Evolutionary conservation across 2,888 invertebrate species (phyloP), one percentile per base, ranked within the genome.

Genomic region (Therioaphis trifolii): DNA sequence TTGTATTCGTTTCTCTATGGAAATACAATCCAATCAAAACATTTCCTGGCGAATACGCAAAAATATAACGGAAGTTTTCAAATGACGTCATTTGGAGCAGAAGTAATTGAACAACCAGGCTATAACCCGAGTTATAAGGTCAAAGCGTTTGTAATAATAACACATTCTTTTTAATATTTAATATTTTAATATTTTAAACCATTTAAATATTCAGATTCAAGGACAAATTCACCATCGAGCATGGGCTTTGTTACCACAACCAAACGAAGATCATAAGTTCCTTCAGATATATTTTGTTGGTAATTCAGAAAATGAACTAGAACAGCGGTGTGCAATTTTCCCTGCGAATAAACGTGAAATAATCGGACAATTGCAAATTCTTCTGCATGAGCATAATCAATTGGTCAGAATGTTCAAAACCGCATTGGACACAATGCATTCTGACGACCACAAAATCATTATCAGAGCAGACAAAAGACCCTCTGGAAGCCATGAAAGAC

Each of bases 341-440:
- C 21, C 43, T 40, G 68, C 12, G 68, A 69, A 5, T 46, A 69
- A n/a, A 68, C 63, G 40, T 21, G 40, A 66, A 40, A 68, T 68
- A 11, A 40, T 68, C 40, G 40, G 21, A 46, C 69, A 46, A 69
- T 72, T 87, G 79, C 87, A 87, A 85, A 68, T 85, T 76, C 68
- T 87, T 24, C 85, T 87, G 85, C 86, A 87, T 86, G 86, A 87
- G 86, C 85, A 87, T 72, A 71, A 86, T 85, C 84, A 75, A 43
- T 86, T 86, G 85, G 85, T 87, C 46, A 79, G 80, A 43, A 85
- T 87, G 69, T 88, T 89, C 43, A 68, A 43, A 68, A 68, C 24
- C 43, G 68, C 68, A 43, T 14, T 68, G 40, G 43, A 68, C 11
- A 40, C 11, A 40, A 68, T 43, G 21, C 68, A n/a, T 43, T 43